Evolutionary conservation across 2,797 vertebrate species (phyloP).

Genomic region (Borostomias antarcticus): DNA sequence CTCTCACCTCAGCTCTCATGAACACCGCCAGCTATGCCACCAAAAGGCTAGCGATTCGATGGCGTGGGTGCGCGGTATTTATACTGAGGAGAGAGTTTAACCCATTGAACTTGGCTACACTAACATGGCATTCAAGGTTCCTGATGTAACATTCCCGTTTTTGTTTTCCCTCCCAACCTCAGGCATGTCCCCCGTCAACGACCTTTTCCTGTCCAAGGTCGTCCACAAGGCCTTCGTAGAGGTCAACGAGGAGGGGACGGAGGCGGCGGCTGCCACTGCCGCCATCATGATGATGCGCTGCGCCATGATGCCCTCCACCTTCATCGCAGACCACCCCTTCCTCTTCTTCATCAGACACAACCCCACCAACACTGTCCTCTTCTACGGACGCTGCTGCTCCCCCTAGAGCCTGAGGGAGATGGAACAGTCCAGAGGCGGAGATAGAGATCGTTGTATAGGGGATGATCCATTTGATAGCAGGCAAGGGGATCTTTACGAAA

Average conservation of each 20-base stretch:
- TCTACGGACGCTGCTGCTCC: slow-evolving; percentile 81
- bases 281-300: slow-evolving; percentile 66
- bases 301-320: slow-evolving; percentile 4
- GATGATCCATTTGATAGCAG: background rate
- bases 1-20: too few relatives aligned
- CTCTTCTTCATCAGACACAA: slow-evolving; percentile 89
- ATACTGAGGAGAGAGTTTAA: too few relatives aligned
- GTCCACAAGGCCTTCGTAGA: slow-evolving; percentile 89
- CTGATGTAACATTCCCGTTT: too few relatives aligned
- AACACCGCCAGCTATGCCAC: too few relatives aligned
- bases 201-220: slow-evolving; percentile 83
- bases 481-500: background rate
- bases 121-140: too few relatives aligned
- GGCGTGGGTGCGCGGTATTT: too few relatives aligned
- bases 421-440: background rate
- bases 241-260: slow-evolving; percentile 89
- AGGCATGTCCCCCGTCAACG: slow-evolving; percentile 77
- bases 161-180: too few relatives aligned
- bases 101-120: too few relatives aligned
- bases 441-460: background rate
- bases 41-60: too few relatives aligned
- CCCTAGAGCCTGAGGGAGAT: slow-evolving; percentile 51
- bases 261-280: slow-evolving; percentile 81
- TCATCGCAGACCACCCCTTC: slow-evolving; percentile 87
- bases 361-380: slow-evolving; percentile 77